Base-by-base conservation (phyloP, 2,797 vertebrate species). In the Falco biarmicus region DNA sequence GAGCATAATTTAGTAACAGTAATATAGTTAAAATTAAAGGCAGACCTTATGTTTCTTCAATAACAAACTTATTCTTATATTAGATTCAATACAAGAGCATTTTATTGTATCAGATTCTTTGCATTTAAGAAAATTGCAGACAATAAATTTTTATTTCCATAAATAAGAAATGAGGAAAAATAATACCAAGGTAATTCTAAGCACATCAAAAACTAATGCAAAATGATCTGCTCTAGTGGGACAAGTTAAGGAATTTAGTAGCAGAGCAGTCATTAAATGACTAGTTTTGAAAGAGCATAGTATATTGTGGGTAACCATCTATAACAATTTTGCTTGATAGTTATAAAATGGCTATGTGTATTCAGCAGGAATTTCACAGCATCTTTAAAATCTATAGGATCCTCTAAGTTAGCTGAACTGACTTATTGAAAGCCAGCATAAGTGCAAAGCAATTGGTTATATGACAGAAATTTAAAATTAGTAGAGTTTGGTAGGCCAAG, bases 251-350 rank as follows among this genome's bases (percentile, higher is more conserved):
- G 63, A 76, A 57, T 79, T 82, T 59, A 71, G 64, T 89, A 77
- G 47, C 53, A 70, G 73, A 95, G 6, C 60, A 93, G 51, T 82
- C 11, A 91, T 68, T 88, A 84, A 92, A 88, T 93, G 84, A 59
- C 6, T 65, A 31, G 37, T 89, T 97, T 88, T 25, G 31, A 95
- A 95, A 81, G 48, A 87, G 28, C 37, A 7, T 41, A 54, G 47
- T 91, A 51, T 96, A 97, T 97, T 94, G 24, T 45, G 77, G 50
- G 50, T 64, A 56, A 39, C 70, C 85, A 87, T 75, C 85, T 74
- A 63, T 60, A 88, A 83, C 25, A 53, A 43, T 93, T 84, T 65
- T 81, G 15, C 37, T 80, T 90, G 34, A 80, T 78, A 90, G 56
- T n/a, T 85, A 56, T 90, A 76, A 94, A 90, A 87, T 70, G 15